These are phyloP conservation scores for Formicarius rufipectus DNA, from an alignment of 2,113 vertebrate species.

Conservation along the genomic window DNA sequence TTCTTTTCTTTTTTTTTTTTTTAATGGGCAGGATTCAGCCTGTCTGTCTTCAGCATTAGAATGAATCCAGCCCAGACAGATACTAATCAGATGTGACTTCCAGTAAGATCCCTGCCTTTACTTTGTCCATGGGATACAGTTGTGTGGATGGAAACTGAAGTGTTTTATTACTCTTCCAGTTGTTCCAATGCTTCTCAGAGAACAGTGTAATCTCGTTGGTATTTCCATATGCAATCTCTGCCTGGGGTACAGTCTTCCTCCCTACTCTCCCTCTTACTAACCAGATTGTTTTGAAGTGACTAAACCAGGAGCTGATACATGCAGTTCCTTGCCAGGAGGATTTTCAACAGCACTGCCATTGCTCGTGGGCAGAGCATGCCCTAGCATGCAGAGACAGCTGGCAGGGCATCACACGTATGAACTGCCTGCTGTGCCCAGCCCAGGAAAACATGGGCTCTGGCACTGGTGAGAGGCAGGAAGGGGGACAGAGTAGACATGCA, in stretches of 20 bases:
- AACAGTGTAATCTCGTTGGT: constrained; percentile 34
- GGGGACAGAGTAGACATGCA: not conserved
- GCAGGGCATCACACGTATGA: not conserved
- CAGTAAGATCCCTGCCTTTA: not conserved
- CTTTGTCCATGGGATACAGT: not conserved
- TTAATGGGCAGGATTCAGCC: not conserved
- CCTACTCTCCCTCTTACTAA: constrained; percentile 11
- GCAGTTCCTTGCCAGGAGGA: constrained; percentile 22
- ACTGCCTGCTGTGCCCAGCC: not conserved
- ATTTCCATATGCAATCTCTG: constrained; percentile 47
- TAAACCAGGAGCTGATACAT: not conserved
- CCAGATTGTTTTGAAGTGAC: constrained; percentile 54
- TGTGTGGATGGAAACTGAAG: not conserved
- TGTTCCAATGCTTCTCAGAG: constrained; percentile 21
- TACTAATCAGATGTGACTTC: not conserved
- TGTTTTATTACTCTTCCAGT: constrained; percentile 19
- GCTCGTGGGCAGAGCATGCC: not conserved
- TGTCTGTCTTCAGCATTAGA: not conserved
- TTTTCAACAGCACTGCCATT: not conserved
- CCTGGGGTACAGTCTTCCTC: constrained; percentile 37
- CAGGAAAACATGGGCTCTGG: not conserved
- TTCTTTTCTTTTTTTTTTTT: not conserved
- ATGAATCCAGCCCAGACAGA: not conserved
- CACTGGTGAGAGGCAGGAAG: not conserved
- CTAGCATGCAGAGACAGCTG: not conserved